Evolutionary conservation across 2,113 vertebrate species (phyloP), one percentile per base, ranked within the genome.

Genomic region (Canis aureus): DNA sequence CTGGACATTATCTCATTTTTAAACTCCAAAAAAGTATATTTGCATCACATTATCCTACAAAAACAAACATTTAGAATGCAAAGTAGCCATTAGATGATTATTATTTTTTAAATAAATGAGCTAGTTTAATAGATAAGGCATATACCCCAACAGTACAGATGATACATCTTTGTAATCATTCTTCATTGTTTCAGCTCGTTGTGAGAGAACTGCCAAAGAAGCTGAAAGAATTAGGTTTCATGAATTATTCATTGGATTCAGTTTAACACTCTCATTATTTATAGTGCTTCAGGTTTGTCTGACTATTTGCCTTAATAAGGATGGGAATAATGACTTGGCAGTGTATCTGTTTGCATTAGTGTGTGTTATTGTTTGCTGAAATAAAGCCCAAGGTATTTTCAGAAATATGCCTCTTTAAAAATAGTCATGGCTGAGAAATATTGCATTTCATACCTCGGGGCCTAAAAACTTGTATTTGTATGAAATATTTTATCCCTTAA

Each of bases 181-280:
- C 81, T 96, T 79, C 81, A 60, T 96, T 97, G 80, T 80, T 98
- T 95, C 51, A 90, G 88, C 10, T 84, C 91, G 55, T 79, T 96
- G 80, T 71, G 51, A 88, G 95, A 94, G 60, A 97, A 85, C 90
- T 93, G 93, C 80, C 92, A 96, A 93, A 92, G 83, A 97, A 78
- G 64, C 22, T 6, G 35, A 62, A 96, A 90, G 94, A 93, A 92
- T 95, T 97, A 83, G 76, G 57, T 67, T 82, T 91, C 71, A 64
- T 95, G 96, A 93, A 97, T 98, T 98, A 97, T 97, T 98, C 87
- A 87, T 78, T 93, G 60, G 64, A 49, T 91, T 89, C 76, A 53
- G 66, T 95, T 96, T 97, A 97, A 95, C 90, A 81, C 93, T 95
- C 88, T 97, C 91, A 59, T 97, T 97, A 98, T 91, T 95, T 97